A percentile compares a stretch with the other conserved stretches of the same genome.
Conservation (phyloP, 1,140 invertebrate species). For the Nixonia krombeini region DNA sequence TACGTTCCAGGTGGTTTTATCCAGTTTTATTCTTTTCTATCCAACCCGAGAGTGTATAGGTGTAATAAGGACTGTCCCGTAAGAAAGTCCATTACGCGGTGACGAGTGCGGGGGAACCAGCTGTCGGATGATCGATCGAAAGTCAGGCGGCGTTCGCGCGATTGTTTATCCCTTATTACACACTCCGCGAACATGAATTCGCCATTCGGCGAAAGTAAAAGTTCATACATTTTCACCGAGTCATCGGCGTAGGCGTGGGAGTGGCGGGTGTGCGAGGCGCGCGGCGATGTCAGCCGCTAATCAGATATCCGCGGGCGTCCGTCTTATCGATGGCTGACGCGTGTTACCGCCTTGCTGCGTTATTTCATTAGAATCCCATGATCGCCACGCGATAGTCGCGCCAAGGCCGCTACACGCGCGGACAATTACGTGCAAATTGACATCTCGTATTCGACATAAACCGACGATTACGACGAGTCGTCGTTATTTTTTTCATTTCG, state of each 20-base stretch:
- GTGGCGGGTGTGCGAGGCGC: constrained; percentile 10
- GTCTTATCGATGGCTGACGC: constrained; percentile 35
- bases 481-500: too few relatives aligned
- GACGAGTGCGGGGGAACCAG: too few relatives aligned
- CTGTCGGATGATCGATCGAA: too few relatives aligned
- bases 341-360: constrained; percentile 22
- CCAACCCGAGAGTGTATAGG: too few relatives aligned
- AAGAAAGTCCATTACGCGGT: too few relatives aligned
- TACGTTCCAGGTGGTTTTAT: too few relatives aligned
- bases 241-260: constrained; percentile 45
- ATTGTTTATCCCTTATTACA: constrained; percentile 24
- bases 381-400: not conserved
- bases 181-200: constrained; percentile 20
- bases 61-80: too few relatives aligned
- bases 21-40: too few relatives aligned
- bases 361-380: constrained; percentile 31
- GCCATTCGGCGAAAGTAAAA: constrained; percentile 39
- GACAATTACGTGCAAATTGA: too few relatives aligned
- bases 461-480: too few relatives aligned
- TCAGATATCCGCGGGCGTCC: constrained; percentile 33
- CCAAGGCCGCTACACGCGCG: constrained; percentile 9
- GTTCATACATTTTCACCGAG: constrained; percentile 37
- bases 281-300: constrained; percentile 26
- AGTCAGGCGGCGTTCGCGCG: too few relatives aligned
- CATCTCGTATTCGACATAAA: too few relatives aligned